Conservation (phyloP, 2,888 invertebrate genomes). For the Metopia argyrocephala region DNA sequence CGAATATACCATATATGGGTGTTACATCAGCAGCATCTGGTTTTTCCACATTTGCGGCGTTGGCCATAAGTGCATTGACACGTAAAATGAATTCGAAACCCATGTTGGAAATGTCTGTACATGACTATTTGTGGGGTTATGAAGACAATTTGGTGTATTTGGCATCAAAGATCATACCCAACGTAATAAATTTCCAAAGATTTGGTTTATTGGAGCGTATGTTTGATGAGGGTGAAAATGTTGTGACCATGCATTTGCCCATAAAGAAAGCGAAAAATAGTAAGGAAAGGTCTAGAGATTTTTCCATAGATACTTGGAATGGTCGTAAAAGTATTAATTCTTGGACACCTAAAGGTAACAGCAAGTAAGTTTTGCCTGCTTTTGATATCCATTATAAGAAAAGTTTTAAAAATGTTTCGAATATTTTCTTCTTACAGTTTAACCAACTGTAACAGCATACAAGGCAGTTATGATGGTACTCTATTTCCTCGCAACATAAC, state of each 20-base stretch:
- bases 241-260: slow-evolving; percentile 80
- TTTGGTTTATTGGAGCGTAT: slow-evolving; percentile 90
- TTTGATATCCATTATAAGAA: background rate
- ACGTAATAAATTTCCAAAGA: slow-evolving; percentile 88
- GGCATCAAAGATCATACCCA: slow-evolving; percentile 85
- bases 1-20: slow-evolving; percentile 86
- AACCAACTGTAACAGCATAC: slow-evolving; percentile 83
- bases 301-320: slow-evolving; percentile 83
- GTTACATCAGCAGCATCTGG: slow-evolving; percentile 73
- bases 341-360: slow-evolving; percentile 81
- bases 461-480: slow-evolving; percentile 86
- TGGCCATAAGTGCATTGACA: slow-evolving; percentile 82
- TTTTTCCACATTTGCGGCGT: slow-evolving; percentile 79
- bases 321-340: slow-evolving; percentile 83
- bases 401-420: background rate
- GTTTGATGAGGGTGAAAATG: slow-evolving; percentile 82
- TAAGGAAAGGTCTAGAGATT: slow-evolving; percentile 72
- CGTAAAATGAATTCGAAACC: slow-evolving; percentile 81
- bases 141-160: slow-evolving; percentile 85
- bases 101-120: slow-evolving; percentile 82
- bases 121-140: slow-evolving; percentile 90
- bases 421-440: slow-evolving; percentile 76
- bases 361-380: slow-evolving; percentile 68
- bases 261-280: slow-evolving; percentile 75
- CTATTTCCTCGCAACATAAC: slow-evolving; percentile 83